phyloP scores from a whole-genome alignment of 2,797 vertebrate species.

The Rhinophrynus dorsalis region DNA sequence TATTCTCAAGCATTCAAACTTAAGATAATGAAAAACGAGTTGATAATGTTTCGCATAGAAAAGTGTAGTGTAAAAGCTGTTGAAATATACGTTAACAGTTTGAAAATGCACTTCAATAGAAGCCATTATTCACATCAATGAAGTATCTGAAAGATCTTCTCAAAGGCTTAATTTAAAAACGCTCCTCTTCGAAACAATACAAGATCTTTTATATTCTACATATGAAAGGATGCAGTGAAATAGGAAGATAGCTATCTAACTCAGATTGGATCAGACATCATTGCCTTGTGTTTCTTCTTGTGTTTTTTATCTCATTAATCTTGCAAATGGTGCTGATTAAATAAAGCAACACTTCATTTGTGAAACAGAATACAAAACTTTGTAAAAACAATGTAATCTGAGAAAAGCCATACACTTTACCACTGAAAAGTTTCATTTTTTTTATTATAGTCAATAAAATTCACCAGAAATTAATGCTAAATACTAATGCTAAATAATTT shows the following conservation, averaged over 20 bases:
- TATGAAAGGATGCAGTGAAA: slow-evolving; percentile 32
- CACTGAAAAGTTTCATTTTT: neutral
- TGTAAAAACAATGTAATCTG: neutral
- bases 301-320: slow-evolving; percentile 28
- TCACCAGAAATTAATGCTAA: neutral
- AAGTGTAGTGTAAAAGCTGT: slow-evolving; percentile 22
- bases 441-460: neutral
- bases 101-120: slow-evolving; percentile 31
- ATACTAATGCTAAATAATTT: too few relatives aligned
- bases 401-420: neutral
- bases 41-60: slow-evolving; percentile 37
- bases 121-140: slow-evolving; percentile 29
- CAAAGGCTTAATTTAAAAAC: slow-evolving; percentile 37
- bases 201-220: slow-evolving; percentile 22
- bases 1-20: neutral
- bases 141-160: slow-evolving; percentile 29
- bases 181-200: slow-evolving; percentile 7
- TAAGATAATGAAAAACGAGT: slow-evolving; percentile 27
- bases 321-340: slow-evolving; percentile 28
- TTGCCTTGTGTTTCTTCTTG: slow-evolving; percentile 7
- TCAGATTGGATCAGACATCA: slow-evolving; percentile 21
- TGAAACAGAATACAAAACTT: slow-evolving; percentile 9
- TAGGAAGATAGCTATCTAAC: slow-evolving; percentile 26
- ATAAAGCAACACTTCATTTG: slow-evolving; percentile 41
- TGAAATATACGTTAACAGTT: slow-evolving; percentile 36